Percentiles rank a stretch among this genome's conserved stretches.
These are phyloP conservation scores for Scolopax bukidnonensis DNA, from an alignment of 2,797 vertebrate genomes.

Conservation along the genomic window DNA sequence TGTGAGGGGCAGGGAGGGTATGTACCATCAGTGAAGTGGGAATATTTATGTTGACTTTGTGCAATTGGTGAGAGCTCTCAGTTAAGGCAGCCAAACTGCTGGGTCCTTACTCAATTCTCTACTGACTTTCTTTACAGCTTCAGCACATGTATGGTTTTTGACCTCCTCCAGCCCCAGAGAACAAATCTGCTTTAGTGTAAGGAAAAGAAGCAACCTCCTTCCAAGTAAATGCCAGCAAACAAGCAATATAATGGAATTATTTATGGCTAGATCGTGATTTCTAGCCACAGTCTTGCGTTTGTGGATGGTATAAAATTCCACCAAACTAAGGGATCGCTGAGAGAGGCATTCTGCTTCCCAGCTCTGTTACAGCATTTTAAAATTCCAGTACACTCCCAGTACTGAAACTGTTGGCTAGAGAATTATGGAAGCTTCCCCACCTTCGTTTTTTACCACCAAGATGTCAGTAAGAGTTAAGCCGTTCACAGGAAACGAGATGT, in stretches of 20 bases:
- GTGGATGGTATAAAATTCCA: constrained; percentile 31
- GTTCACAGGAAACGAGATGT: not conserved
- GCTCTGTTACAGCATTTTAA: constrained; percentile 15
- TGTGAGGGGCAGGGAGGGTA: not conserved
- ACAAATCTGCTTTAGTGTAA: not conserved
- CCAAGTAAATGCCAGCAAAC: constrained; percentile 49
- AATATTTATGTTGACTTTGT: not conserved
- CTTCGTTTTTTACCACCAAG: not conserved
- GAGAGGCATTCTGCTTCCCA: not conserved
- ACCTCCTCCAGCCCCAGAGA: constrained; percentile 5
- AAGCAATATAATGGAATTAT: constrained; percentile 20
- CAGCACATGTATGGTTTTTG: constrained; percentile 1
- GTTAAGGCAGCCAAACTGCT: not conserved
- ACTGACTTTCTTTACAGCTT: not conserved
- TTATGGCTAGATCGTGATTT: not conserved
- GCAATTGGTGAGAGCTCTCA: not conserved
- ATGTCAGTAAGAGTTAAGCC: not conserved
- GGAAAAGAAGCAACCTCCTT: not conserved
- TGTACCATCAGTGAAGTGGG: not conserved
- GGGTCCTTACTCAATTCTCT: constrained; percentile 8
- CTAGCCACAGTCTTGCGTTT: not conserved
- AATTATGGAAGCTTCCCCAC: not conserved
- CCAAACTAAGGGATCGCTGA: not conserved
- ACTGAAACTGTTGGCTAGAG: constrained; percentile 32
- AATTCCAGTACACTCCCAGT: not conserved